A percentile compares a stretch with the other conserved stretches of the same genome.
These are phyloP conservation scores for Macroteleia sp. DNA, from an alignment of 2,888 invertebrate species.

Conservation along the genomic window DNA sequence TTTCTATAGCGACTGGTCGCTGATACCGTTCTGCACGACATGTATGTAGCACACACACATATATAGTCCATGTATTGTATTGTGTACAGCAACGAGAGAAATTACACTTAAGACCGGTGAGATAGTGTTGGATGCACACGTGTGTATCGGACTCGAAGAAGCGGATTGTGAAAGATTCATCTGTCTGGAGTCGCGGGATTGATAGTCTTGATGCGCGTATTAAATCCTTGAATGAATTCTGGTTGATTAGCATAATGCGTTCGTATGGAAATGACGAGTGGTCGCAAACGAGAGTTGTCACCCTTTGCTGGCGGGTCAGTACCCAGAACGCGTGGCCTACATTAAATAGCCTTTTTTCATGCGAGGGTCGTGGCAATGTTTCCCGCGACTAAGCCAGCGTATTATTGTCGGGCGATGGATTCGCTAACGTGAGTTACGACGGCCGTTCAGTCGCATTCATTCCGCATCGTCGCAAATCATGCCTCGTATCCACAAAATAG, in stretches of 20 bases:
- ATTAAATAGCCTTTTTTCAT: constrained; percentile 51
- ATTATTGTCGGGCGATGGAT: constrained; percentile 44
- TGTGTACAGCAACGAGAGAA: neutral
- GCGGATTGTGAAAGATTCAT: constrained; percentile 20
- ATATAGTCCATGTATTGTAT: too few species aligned
- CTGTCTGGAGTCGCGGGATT: constrained; percentile 41
- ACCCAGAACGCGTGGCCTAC: constrained; percentile 62
- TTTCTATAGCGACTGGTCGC: constrained; percentile 10
- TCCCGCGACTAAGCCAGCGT: constrained; percentile 42
- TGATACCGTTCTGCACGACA: neutral
- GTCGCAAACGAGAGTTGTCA: too few species aligned
- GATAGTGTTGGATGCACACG: too few species aligned
- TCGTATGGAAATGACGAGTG: constrained; percentile 72
- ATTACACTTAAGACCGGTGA: constrained; percentile 13
- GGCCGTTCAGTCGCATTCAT: constrained; percentile 41
- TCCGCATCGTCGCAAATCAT: constrained; percentile 59
- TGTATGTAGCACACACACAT: neutral
- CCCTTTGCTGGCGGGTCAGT: constrained; percentile 34
- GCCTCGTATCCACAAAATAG: constrained; percentile 61
- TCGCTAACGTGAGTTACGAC: constrained; percentile 34
- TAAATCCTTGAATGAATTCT: constrained; percentile 67
- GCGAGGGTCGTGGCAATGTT: constrained; percentile 28
- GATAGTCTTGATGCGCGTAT: too few species aligned
- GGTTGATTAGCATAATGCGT: constrained; percentile 69
- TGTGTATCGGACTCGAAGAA: constrained; percentile 55